Evolutionary conservation across 2,888 invertebrate genomes (phyloP).

Genomic region (Himalopsyche tibetana): DNA sequence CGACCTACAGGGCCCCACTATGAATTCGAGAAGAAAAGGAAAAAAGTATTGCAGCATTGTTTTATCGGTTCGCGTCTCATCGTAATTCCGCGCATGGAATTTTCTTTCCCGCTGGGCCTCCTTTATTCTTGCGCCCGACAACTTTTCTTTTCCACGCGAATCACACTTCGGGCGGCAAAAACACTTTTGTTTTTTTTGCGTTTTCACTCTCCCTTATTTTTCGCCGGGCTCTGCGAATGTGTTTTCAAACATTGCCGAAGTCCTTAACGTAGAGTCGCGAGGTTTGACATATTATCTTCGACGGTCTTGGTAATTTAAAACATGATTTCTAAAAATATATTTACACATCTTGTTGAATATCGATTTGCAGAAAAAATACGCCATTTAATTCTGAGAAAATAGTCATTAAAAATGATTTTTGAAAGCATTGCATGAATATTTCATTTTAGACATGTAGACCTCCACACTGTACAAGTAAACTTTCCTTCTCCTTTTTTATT

Average conservation of each 20-base stretch:
- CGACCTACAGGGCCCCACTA: conserved; percentile 7
- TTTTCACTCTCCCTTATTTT: conserved; percentile 23
- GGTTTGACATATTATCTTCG: too few species aligned
- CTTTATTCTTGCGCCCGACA: conserved; percentile 31
- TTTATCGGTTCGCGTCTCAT: conserved; percentile 35
- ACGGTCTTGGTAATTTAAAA: too few species aligned
- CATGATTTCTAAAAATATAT: too few species aligned
- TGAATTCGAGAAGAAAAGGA: neutral
- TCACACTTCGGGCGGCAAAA: conserved; percentile 32
- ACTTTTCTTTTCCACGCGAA: conserved; percentile 21
- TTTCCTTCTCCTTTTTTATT: too few species aligned
- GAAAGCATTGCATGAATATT: too few species aligned
- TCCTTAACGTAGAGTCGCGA: neutral
- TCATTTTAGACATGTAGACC: too few species aligned
- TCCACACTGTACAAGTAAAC: too few species aligned
- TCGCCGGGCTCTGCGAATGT: neutral
- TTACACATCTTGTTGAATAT: too few species aligned
- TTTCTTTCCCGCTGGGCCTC: conserved; percentile 36
- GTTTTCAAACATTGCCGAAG: neutral
- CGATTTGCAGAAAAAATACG: too few species aligned
- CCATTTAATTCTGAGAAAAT: too few species aligned
- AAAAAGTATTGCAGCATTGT: conserved; percentile 28
- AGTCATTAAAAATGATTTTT: too few species aligned
- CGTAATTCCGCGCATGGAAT: conserved; percentile 40
- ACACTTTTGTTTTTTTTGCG: conserved; percentile 10